Base-by-base conservation (phyloP, 2,797 vertebrate genomes). In the Alosa sapidissima region DNA sequence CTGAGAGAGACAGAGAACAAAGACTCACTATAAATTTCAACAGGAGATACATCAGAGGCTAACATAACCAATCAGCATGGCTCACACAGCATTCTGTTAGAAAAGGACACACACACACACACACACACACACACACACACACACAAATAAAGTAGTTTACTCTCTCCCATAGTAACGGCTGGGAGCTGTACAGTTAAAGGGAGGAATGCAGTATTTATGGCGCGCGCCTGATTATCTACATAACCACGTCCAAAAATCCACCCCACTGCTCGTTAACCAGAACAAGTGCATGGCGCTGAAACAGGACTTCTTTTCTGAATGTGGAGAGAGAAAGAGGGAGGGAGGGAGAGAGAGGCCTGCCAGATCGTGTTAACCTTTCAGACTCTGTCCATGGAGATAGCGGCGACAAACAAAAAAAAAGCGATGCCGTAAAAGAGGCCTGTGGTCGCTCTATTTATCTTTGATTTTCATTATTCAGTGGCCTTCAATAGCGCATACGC, bases 221-320 rank as follows among this genome's bases (percentile, higher is more conserved):
- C 94, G 82, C 55, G 92, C 94, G 95, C 90, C 62, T 94, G 94
- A 96, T 94, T 89, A 90, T 96, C 95, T 96, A 96, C 95, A 95
- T 93, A 93, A 94, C 91, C 62, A 58, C 82, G 19, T 60, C 94
- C 94, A 95, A 94, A 95, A 95, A 96, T 96, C 94, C 58, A 94
- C 94, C 93, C 91, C 94, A 94, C 95, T 94, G 95, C 95, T 96
- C 96, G 95, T 96, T 96, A 96, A 96, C 96, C 95, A 96, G 93
- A 95, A 95, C 92, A 75, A 41, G 68, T 16, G 13, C 36, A 16
- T 4, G 36, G 9, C 5, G 92, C 94, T 75, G 94, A 95, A 95
- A 95, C 95, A 95, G 95, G 94, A 3, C 62, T 95, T 90, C 93
- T 93, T 95, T 95, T 81, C 82, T 88, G 78, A 87, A 96, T 94